Evolutionary conservation across 2,113 vertebrate genomes (phyloP), one percentile per base, ranked within the genome.

Genomic region (Aspiorhynchus laticeps): DNA sequence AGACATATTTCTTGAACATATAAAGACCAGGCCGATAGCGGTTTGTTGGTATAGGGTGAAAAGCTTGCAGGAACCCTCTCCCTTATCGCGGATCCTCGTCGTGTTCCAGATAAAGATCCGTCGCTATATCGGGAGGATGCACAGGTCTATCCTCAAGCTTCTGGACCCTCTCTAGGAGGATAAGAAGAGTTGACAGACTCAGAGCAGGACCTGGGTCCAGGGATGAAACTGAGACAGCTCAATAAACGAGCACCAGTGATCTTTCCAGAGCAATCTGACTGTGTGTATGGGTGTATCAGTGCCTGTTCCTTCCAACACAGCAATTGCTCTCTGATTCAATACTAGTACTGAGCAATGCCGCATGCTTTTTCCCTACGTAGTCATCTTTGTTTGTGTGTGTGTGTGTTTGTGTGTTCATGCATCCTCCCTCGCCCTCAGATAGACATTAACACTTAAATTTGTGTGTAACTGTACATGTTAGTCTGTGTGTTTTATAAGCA

Each of bases 211-310:
- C 95, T 90, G 80, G 96, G 97, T 96, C 97, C 95, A 96, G 96
- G 96, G 96, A 97, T 95, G 97, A 98, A 96, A 97, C 97, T 96
- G 97, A 97, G 97, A 97, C 97, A 97, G 96, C 96, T 97, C 97
- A 96, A 97, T 96, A 97, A 96, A 97, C 92, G 93, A 96, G 97
- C 96, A 96, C 95, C 93, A 98, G 97, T 96, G 97, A 97, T 96
- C 96, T 97, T 97, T 97, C 97, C 96, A 97, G 97, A 99, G 96
- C 92, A 95, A 96, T 96, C 95, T 88, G 95, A 95, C 95, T 96
- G 94, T 94, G 94, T 51, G 48, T 51, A 12, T 43, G 9, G 11
- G 43, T 48, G 4, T 48, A 0, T 51, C 48, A 51, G 48, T 51
- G 95, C 92, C 93, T 95, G 96, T 95, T 95, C 92, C 91, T 93